A percentile compares a stretch with the other conserved stretches of the same genome.
Evolutionary conservation across 2,888 invertebrate genomes (phyloP).

Genomic region (Campaea margaritaria): DNA sequence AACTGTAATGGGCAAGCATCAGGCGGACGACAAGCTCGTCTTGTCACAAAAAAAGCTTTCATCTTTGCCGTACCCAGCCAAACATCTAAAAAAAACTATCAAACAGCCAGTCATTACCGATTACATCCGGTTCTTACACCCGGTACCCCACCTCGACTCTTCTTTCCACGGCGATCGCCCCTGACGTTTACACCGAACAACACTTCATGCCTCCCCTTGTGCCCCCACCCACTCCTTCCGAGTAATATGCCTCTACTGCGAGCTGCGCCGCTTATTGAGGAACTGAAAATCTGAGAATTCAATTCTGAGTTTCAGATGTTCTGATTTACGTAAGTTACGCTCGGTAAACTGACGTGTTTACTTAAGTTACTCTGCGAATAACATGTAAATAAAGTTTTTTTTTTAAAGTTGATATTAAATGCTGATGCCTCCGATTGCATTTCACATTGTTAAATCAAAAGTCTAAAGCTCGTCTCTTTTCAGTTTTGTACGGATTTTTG

Average conservation of each 20-base stretch:
- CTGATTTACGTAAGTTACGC: slow-evolving; percentile 2
- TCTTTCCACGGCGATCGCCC: slow-evolving; percentile 66
- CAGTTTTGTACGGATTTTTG: no score
- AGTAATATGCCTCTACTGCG: slow-evolving; percentile 45
- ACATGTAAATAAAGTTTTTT: no score
- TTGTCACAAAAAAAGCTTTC: no score
- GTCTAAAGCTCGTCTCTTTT: no score
- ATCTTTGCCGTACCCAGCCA: background rate
- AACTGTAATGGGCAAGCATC: no score
- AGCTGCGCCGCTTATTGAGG: slow-evolving; percentile 47
- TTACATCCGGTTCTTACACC: slow-evolving; percentile 53
- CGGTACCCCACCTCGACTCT: slow-evolving; percentile 60
- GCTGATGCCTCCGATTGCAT: no score
- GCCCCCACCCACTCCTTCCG: slow-evolving; percentile 40
- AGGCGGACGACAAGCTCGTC: no score
- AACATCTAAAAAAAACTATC: slow-evolving; percentile 1
- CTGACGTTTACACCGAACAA: slow-evolving; percentile 79
- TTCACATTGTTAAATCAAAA: no score
- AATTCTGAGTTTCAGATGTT: slow-evolving; percentile 15
- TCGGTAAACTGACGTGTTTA: background rate
- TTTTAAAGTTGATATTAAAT: no score
- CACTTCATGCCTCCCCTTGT: slow-evolving; percentile 56
- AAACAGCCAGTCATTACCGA: slow-evolving; percentile 46
- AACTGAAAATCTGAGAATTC: slow-evolving; percentile 29
- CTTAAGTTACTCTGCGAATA: no score